Evolutionary conservation across 30 jellyfish, hydroid and myxozoan species (phyloP).

Genomic region (Sanderia malayensis): DNA sequence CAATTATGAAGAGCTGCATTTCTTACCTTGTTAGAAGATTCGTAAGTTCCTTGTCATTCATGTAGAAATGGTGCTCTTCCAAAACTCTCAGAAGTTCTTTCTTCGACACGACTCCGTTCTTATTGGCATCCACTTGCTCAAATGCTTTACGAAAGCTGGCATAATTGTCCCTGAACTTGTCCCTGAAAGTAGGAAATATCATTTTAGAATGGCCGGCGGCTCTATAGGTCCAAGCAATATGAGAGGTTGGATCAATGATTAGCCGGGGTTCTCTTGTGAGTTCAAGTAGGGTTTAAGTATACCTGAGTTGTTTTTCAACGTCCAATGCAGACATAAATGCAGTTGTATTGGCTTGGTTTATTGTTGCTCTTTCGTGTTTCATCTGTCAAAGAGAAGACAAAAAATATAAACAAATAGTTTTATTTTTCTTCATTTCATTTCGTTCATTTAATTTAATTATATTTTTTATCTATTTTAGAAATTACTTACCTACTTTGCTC

Average conservation of each 20-base stretch:
- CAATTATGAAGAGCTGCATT: no score
- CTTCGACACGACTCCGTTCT: constrained; percentile 48
- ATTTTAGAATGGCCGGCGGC: no score
- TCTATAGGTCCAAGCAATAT: no score
- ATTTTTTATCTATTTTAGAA: no score
- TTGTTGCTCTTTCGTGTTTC: constrained; percentile 59
- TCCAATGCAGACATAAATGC: constrained; percentile 64
- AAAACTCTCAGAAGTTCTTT: constrained; percentile 54
- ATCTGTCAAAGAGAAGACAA: constrained; percentile 19
- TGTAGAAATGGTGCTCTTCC: constrained; percentile 31
- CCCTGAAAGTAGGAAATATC: constrained; percentile 29
- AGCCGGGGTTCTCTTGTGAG: no score
- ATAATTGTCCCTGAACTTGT: constrained; percentile 49
- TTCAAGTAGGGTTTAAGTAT: no score
- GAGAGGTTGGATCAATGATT: no score
- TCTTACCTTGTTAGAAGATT: constrained; percentile 37
- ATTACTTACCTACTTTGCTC: no score
- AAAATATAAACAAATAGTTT: no score
- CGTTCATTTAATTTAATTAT: no score
- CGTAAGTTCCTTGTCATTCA: constrained; percentile 48
- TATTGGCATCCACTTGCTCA: constrained; percentile 50
- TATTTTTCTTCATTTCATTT: no score
- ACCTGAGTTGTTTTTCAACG: constrained; percentile 48
- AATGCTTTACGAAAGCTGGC: constrained; percentile 60
- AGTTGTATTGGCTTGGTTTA: constrained; percentile 53